Percentiles rank a stretch among this genome's conserved stretches.
Evolutionary conservation across 2,113 vertebrate species (phyloP).

Genomic region (Varanus komodoensis): DNA sequence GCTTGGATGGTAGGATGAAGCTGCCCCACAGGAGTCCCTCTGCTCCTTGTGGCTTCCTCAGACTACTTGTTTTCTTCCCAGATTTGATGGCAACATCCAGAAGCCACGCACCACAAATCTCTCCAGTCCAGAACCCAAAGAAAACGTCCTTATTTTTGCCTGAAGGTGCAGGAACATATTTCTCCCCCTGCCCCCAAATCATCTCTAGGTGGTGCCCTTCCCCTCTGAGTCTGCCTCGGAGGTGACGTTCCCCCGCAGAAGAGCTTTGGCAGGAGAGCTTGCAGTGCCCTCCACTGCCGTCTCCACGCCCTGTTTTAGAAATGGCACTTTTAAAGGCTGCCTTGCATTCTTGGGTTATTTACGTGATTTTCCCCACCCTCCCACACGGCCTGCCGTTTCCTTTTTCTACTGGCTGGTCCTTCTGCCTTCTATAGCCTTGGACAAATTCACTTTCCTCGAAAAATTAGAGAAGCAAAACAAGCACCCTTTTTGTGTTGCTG

Average conservation of each 20-base stretch:
- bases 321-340: background rate
- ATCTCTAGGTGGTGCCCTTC: constrained; percentile 29
- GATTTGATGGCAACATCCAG: background rate
- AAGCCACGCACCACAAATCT: no score
- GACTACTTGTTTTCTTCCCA: background rate
- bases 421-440: background rate
- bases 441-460: background rate
- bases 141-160: background rate
- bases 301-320: background rate
- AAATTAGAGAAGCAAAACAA: background rate
- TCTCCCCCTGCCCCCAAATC: background rate
- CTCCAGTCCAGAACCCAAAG: background rate
- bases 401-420: background rate
- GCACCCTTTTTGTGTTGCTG: background rate
- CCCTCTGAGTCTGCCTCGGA: background rate
- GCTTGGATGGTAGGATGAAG: no score
- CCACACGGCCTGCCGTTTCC: background rate
- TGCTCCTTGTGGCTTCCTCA: background rate
- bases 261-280: background rate
- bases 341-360: background rate
- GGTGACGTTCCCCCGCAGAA: background rate
- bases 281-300: no score
- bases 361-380: background rate
- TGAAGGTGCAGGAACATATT: background rate
- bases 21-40: no score